phyloP scores from a whole-genome alignment of 1,140 invertebrate genomes.

The Drosophila sp. region DNA sequence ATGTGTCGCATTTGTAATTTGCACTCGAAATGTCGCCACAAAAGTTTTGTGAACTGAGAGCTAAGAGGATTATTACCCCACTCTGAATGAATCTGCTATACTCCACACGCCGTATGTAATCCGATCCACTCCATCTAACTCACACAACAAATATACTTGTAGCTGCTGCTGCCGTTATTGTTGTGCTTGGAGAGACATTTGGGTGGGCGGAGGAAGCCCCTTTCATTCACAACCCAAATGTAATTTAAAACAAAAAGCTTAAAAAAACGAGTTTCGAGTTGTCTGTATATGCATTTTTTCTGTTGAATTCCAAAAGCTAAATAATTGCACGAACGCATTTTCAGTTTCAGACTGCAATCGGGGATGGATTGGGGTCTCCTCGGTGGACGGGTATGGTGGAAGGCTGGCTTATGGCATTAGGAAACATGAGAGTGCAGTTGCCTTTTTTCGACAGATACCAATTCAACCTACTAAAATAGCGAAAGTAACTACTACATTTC shows the following conservation, averaged over 20 bases:
- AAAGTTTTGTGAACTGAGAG: conserved; percentile 28
- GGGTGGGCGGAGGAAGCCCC: conserved; percentile 53
- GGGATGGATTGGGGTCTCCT: conserved; percentile 8
- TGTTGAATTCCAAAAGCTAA: conserved; percentile 41
- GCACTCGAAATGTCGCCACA: conserved; percentile 18
- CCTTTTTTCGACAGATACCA: conserved; percentile 4
- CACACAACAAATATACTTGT: neutral
- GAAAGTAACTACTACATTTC: conserved; percentile 20
- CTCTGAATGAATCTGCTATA: conserved; percentile 14
- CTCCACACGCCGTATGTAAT: conserved; percentile 34
- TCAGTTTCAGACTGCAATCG: neutral
- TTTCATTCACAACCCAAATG: conserved; percentile 27
- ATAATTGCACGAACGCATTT: conserved; percentile 40
- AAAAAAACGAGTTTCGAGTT: conserved; percentile 28
- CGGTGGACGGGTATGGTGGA: neutral
- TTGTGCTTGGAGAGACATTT: conserved; percentile 43
- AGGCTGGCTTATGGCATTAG: conserved; percentile 21
- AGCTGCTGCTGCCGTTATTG: conserved; percentile 12
- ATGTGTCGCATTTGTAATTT: conserved; percentile 13
- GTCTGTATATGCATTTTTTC: neutral
- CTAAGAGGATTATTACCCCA: conserved; percentile 51
- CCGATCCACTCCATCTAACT: conserved; percentile 56
- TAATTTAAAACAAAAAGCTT: conserved; percentile 31
- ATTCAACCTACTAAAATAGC: conserved; percentile 18
- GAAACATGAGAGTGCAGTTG: conserved; percentile 42